These are phyloP conservation scores for Radopholus similis DNA, from an alignment of 1,140 invertebrate genomes.

Conservation along the genomic window DNA sequence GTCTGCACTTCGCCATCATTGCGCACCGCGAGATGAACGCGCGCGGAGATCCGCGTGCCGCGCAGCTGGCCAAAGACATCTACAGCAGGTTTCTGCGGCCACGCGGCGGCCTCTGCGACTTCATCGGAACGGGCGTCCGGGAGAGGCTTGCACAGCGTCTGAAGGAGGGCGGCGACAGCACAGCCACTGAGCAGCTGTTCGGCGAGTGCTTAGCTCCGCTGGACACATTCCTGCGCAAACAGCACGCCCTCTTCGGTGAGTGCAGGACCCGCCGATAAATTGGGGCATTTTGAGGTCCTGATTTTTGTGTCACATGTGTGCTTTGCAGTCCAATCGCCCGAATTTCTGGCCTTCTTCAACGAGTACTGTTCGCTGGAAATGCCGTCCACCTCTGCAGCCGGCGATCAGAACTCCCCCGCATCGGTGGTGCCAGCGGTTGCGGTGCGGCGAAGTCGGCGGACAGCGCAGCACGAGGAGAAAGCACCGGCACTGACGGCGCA, in stretches of 20 bases:
- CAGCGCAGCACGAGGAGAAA: background rate
- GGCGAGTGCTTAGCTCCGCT: constrained; percentile 19
- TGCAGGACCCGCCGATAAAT: background rate
- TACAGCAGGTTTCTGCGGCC: constrained; percentile 24
- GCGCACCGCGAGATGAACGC: constrained; percentile 18
- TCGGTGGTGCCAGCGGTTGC: background rate
- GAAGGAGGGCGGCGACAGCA: background rate
- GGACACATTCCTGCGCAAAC: constrained; percentile 28
- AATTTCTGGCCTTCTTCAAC: constrained; percentile 38
- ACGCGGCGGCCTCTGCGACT: constrained; percentile 18
- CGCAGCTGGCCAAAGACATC: constrained; percentile 24
- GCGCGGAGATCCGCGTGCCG: constrained; percentile 8
- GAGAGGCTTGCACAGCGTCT: constrained; percentile 15
- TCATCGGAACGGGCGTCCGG: constrained; percentile 17
- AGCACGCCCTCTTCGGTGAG: constrained; percentile 26
- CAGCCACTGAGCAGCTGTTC: background rate
- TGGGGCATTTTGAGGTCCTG: too few species aligned
- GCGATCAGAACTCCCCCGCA: background rate
- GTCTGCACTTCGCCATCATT: constrained; percentile 28
- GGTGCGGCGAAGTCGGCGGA: background rate
- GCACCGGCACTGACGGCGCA: constrained; percentile 11
- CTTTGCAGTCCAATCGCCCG: constrained; percentile 19
- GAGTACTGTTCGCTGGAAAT: background rate
- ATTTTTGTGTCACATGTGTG: background rate
- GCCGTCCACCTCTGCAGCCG: constrained; percentile 3